Conservation (phyloP, 2,797 vertebrate genomes). For the Microctenopoma lineatum region DNA sequence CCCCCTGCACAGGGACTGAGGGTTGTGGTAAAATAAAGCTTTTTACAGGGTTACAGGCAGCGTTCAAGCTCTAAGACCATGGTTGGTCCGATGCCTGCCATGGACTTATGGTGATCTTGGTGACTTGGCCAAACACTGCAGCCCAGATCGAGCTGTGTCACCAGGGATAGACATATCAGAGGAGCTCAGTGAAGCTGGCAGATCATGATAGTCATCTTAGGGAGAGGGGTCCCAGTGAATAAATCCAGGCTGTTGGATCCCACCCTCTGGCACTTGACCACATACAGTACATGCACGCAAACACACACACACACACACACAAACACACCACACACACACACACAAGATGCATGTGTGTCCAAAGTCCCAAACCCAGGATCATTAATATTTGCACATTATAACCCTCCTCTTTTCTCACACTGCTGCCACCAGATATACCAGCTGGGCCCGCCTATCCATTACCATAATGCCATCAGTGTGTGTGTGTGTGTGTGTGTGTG, state of each 20-base stretch:
- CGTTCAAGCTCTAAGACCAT: slow-evolving; percentile 66
- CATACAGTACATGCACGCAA: slow-evolving; percentile 57
- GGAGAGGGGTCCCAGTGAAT: slow-evolving; percentile 79
- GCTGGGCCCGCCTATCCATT: slow-evolving; percentile 82
- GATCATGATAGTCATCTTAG: slow-evolving; percentile 82
- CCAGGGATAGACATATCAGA: slow-evolving; percentile 80
- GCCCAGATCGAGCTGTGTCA: slow-evolving; percentile 78
- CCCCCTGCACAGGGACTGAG: slow-evolving; percentile 47
- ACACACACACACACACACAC: slow-evolving; percentile 24
- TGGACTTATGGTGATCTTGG: slow-evolving; percentile 80
- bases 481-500: slow-evolving; percentile 54
- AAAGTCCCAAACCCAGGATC: slow-evolving; percentile 82
- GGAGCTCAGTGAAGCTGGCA: slow-evolving; percentile 80
- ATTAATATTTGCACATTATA: slow-evolving; percentile 86
- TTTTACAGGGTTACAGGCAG: slow-evolving; percentile 71
- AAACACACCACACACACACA: too few relatives aligned
- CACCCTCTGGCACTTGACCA: slow-evolving; percentile 80
- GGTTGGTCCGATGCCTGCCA: slow-evolving; percentile 72
- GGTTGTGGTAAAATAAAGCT: slow-evolving; percentile 77
- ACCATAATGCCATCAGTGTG: slow-evolving; percentile 78
- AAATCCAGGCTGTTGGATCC: slow-evolving; percentile 81
- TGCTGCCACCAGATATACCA: slow-evolving; percentile 85
- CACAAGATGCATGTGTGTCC: slow-evolving; percentile 71
- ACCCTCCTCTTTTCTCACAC: slow-evolving; percentile 83
- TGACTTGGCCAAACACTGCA: slow-evolving; percentile 75